Conservation (phyloP, 2,888 invertebrate species). For the Cephus pulcher region DNA sequence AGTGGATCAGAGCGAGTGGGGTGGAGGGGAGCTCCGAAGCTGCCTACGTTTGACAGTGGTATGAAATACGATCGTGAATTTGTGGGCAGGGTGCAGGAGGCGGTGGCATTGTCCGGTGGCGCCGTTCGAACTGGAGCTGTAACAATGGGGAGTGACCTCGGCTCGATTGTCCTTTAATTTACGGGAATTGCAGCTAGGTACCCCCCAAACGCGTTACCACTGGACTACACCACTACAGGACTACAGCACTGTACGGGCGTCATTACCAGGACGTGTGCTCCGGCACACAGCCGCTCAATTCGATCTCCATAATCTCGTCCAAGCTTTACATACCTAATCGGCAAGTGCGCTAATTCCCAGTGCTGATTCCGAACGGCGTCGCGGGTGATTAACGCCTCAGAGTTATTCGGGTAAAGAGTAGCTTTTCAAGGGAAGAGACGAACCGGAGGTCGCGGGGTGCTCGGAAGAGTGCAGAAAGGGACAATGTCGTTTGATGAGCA, state of each 20-base stretch:
- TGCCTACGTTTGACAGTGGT: slow-evolving; percentile 49
- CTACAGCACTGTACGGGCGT: slow-evolving; percentile 8
- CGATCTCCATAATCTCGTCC: slow-evolving; percentile 53
- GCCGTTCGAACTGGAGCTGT: slow-evolving; percentile 46
- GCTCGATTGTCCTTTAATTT: slow-evolving; percentile 62
- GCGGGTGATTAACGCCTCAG: slow-evolving; percentile 35
- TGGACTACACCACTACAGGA: slow-evolving; percentile 14
- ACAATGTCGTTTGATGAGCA: too few species aligned
- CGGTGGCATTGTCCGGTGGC: slow-evolving; percentile 46
- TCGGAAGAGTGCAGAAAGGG: too few species aligned
- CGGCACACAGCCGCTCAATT: slow-evolving; percentile 37
- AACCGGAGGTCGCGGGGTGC: too few species aligned
- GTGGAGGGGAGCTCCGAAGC: slow-evolving; percentile 9
- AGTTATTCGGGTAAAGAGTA: neutral
- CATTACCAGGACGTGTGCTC: slow-evolving; percentile 11
- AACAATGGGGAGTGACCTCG: slow-evolving; percentile 56
- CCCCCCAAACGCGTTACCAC: slow-evolving; percentile 25
- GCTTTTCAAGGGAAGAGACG: too few species aligned
- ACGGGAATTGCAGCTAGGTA: slow-evolving; percentile 50
- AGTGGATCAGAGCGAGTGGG: neutral
- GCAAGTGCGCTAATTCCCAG: slow-evolving; percentile 36
- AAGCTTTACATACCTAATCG: slow-evolving; percentile 49
- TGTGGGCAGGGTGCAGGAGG: neutral
- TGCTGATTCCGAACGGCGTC: slow-evolving; percentile 35
- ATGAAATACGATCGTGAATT: slow-evolving; percentile 55